Evolutionary conservation across 1,140 invertebrate genomes (phyloP), one percentile per base, ranked within the genome.

Genomic region (Colletes latitarsis): DNA sequence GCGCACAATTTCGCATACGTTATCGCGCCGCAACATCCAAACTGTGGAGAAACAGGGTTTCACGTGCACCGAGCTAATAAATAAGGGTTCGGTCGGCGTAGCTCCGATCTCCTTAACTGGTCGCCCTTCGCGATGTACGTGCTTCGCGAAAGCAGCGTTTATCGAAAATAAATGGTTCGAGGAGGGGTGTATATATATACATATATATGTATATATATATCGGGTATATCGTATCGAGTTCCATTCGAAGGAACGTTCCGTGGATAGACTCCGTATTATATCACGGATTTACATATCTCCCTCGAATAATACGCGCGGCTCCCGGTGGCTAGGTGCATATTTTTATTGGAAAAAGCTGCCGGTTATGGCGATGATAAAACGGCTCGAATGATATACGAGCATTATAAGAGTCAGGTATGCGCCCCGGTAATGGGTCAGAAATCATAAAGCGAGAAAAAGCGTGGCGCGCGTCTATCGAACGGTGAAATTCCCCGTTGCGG

Each of bases 231-330:
- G 69, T 71, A 64, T 78, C 58, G 69, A 62, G 58, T 63, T 46
- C 77, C 21, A 73, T 79, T 66, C 77, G 68, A 63, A 43, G 67
- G 77, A 73, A 79, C 60, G 69, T 55, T 78, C 43, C 67, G 58
- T 64, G 77, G 69, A 79, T 79, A 79, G 77, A 73, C 69, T 79
- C 52, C 39, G 77, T 73, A 73, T 73, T 79, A 79, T 79, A 79
- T 79, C 77, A 79, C 77, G 49, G 77, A 79, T 79, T 79, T 79
- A 79, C 77, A 79, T 79, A 79, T 79, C 77, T 79, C 60, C 49
- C 49, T 21, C 68, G 77, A 79, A 79, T 79, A 79, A 79, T 79
- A 72, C 69, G 49, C 49, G 49, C 69, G 49, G 49, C 70, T 57
- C 60, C 49, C 43, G 43, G 49, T 39, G 69, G 77, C 68, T 43